Base-by-base conservation (phyloP, 2,113 vertebrate genomes). In the Phodopus roborovskii region DNA sequence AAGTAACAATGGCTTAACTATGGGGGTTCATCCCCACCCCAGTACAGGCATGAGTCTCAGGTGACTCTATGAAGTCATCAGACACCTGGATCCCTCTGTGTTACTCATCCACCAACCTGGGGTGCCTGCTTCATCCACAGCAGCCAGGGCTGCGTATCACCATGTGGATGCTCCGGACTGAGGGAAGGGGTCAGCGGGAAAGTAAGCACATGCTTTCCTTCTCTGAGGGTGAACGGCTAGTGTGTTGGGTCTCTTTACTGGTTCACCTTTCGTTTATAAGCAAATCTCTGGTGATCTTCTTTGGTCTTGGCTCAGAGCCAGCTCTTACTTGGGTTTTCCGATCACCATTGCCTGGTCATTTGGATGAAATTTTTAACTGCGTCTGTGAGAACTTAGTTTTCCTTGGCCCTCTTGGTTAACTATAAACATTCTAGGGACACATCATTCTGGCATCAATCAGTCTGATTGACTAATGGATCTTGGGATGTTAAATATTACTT, bases 401-500 rank as follows among this genome's bases (percentile, higher is more conserved):
- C 64, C 33, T 50, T 82, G 64, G n/a, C 24, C 10, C 71, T 58
- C 53, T 87, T 84, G 73, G 17, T n/a, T 89, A 92, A 10, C 74
- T 62, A 7, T 36, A 85, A 81, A 78, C 78, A 83, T 53, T 68
- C 39, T n/a, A 15, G 73, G 33, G 70, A 36, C 50, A 73, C 85
- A 70, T 36, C 71, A 9, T 85, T 97, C 39, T 88, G 68, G 8
- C 85, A 78, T 92, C 36, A 30, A 77, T 88, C 78, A 75, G 26
- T 50, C 53, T 68, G 39, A 66, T 82, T 94, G 56, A 89, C 39
- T 58, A 50, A 36, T 74, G 16, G 91, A 56, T 45, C 12, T 36
- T 53, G 95, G 82, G 39, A 42, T 83, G 3, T 82, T 92, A 87
- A 85, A 94, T 78, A 48, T 95, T 56, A 91, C 50, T 88, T 92